Evolutionary conservation across 2,888 invertebrate species (phyloP).

Genomic region (Chrysolina oricalcia): DNA sequence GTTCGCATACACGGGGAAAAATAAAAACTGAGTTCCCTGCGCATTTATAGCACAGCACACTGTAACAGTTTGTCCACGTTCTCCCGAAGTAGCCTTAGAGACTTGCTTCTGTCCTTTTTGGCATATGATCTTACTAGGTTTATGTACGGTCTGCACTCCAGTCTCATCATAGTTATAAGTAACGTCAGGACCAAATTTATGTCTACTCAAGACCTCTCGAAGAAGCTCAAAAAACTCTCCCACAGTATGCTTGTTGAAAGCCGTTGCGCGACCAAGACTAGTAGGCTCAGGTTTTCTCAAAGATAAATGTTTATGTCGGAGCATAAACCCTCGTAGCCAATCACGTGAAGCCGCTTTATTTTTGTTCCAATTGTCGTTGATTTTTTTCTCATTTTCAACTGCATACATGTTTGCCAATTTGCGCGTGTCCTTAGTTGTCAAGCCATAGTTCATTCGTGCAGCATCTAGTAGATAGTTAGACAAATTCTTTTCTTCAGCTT

Average conservation of each 20-base stretch:
- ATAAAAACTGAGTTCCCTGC: conserved; percentile 18
- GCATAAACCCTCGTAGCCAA: conserved; percentile 26
- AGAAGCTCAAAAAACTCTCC: conserved; percentile 1
- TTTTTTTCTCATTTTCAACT: neutral
- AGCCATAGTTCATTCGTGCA: too few species aligned
- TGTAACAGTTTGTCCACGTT: conserved; percentile 31
- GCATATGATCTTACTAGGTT: conserved; percentile 29
- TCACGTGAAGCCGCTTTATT: neutral
- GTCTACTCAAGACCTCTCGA: neutral
- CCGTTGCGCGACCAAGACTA: conserved; percentile 8
- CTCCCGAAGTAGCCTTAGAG: conserved; percentile 25
- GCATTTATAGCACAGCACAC: conserved; percentile 21
- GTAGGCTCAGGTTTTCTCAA: conserved; percentile 27
- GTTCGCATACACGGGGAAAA: neutral
- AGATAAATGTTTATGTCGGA: conserved; percentile 22
- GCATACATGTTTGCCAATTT: too few species aligned
- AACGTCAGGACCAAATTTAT: neutral
- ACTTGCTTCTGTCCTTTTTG: conserved; percentile 27
- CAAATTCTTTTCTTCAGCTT: too few species aligned
- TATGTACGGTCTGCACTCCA: conserved; percentile 35
- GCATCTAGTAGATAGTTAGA: too few species aligned
- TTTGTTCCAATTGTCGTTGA: neutral
- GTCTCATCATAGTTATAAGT: conserved; percentile 36
- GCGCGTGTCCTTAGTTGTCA: too few species aligned
- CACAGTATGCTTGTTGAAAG: conserved; percentile 24